Evolutionary conservation across 2,888 invertebrate genomes (phyloP).

Genomic region (Leucoptera coffeella): DNA sequence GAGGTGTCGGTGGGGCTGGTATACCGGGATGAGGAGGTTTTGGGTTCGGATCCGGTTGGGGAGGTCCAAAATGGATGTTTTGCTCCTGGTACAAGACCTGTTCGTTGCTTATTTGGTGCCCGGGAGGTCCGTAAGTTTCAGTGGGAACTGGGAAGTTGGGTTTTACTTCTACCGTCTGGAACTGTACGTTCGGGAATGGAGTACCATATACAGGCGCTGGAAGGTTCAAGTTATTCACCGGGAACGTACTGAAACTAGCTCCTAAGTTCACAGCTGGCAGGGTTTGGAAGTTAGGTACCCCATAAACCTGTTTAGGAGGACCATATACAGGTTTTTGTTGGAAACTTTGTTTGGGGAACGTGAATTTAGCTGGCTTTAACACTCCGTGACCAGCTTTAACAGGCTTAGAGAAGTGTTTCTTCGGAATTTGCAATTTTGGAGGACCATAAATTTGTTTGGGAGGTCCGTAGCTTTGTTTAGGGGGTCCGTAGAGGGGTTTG

Average conservation of each 20-base stretch:
- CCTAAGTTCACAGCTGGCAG: conserved; percentile 12
- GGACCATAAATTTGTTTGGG: conserved; percentile 27
- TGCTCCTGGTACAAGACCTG: conserved; percentile 34
- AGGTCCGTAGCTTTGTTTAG: conserved; percentile 33
- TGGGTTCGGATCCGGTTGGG: conserved; percentile 52
- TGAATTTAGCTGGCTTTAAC: conserved; percentile 20
- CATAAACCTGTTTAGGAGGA: conserved; percentile 14
- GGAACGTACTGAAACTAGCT: conserved; percentile 7
- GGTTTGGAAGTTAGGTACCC: conserved; percentile 10
- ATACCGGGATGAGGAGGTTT: conserved; percentile 61
- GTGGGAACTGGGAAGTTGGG: conserved; percentile 35
- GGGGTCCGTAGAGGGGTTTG: conserved; percentile 16
- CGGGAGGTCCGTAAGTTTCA: conserved; percentile 44
- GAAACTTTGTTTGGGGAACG: conserved; percentile 19
- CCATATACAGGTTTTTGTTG: conserved; percentile 17
- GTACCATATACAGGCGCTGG: conserved; percentile 41
- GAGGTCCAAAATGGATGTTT: conserved; percentile 50
- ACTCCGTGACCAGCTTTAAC: no score
- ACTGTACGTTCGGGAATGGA: conserved; percentile 22
- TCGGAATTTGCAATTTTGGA: conserved; percentile 22
- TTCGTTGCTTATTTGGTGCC: conserved; percentile 25
- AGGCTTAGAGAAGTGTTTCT: conserved; percentile 23
- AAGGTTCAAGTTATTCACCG: conserved; percentile 14
- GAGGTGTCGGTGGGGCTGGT: conserved; percentile 68
- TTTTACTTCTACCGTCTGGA: conserved; percentile 30